phyloP scores from a whole-genome alignment of 2,888 invertebrate species.

The Colostygia pectinataria region DNA sequence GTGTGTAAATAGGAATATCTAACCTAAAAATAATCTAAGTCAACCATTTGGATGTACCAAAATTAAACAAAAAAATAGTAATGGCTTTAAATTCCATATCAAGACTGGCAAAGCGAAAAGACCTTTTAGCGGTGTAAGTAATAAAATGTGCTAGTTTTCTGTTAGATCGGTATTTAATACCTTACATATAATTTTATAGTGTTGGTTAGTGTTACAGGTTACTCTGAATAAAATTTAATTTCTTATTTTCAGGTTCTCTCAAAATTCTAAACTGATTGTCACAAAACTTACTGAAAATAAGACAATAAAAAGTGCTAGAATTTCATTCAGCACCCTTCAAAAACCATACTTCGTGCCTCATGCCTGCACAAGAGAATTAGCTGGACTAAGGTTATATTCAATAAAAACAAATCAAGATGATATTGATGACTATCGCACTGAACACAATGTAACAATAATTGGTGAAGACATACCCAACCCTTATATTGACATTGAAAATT shows the following conservation, averaged over 20 bases:
- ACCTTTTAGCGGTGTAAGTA: conserved; percentile 61
- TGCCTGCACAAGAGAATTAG: conserved; percentile 16
- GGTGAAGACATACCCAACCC: conserved; percentile 89
- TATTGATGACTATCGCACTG: conserved; percentile 84
- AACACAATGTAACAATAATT: conserved; percentile 88
- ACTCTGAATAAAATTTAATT: background rate
- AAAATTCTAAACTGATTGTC: conserved; percentile 41
- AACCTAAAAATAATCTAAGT: conserved; percentile 25
- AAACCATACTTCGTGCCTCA: conserved; percentile 34
- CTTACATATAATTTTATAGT: no score
- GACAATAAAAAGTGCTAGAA: conserved; percentile 34
- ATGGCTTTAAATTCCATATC: conserved; percentile 54
- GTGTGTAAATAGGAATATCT: background rate
- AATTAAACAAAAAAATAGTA: conserved; percentile 3
- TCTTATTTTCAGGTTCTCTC: conserved; percentile 44
- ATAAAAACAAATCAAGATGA: conserved; percentile 65
- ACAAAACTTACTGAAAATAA: conserved; percentile 29
- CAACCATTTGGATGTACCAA: background rate
- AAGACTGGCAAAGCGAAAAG: conserved; percentile 47
- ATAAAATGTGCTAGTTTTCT: no score
- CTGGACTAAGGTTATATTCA: conserved; percentile 50
- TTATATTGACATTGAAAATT: conserved; percentile 88
- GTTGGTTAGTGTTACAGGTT: no score
- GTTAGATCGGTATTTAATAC: no score
- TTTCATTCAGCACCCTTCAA: conserved; percentile 39